A percentile compares a stretch with the other conserved stretches of the same genome.
Conservation (phyloP, 2,113 vertebrate genomes). For the Pteruthius melanotis region DNA sequence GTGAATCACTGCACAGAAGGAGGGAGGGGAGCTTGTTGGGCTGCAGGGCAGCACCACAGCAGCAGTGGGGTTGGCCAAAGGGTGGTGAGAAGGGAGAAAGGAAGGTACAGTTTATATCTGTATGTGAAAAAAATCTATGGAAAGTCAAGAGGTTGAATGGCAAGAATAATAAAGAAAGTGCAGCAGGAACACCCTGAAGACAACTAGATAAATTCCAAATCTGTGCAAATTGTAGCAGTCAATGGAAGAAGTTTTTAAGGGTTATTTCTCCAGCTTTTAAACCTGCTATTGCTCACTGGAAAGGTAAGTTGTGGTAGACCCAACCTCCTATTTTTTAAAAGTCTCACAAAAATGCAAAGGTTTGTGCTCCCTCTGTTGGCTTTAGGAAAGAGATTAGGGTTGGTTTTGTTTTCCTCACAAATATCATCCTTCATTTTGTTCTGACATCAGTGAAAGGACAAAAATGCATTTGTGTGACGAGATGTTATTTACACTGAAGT, state of each 20-base stretch:
- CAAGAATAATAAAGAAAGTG: not conserved
- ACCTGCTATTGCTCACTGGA: not conserved
- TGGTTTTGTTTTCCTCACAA: constrained; percentile 18
- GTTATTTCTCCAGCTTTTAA: not conserved
- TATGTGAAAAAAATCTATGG: not conserved
- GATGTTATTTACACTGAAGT: constrained; percentile 40
- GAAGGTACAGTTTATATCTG: not conserved
- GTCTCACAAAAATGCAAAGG: not conserved
- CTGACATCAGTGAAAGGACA: constrained; percentile 5
- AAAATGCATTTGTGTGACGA: not conserved
- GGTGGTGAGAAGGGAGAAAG: not conserved
- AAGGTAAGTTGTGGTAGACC: constrained; percentile 4
- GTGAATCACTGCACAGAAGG: not conserved
- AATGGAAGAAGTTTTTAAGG: not conserved
- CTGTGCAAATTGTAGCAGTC: not conserved
- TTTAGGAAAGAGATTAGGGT: constrained; percentile 34
- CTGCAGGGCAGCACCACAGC: not conserved
- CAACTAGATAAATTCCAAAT: not conserved
- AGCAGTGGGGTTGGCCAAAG: not conserved
- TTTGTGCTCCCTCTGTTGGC: constrained; percentile 70
- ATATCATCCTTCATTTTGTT: constrained; percentile 38
- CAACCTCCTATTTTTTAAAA: not conserved
- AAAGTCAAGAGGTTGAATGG: not conserved
- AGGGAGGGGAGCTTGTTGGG: not conserved
- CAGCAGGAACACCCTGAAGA: not conserved